These are phyloP conservation scores for Xenentodon cancila DNA, from an alignment of 2,797 vertebrate genomes.

Conservation along the genomic window DNA sequence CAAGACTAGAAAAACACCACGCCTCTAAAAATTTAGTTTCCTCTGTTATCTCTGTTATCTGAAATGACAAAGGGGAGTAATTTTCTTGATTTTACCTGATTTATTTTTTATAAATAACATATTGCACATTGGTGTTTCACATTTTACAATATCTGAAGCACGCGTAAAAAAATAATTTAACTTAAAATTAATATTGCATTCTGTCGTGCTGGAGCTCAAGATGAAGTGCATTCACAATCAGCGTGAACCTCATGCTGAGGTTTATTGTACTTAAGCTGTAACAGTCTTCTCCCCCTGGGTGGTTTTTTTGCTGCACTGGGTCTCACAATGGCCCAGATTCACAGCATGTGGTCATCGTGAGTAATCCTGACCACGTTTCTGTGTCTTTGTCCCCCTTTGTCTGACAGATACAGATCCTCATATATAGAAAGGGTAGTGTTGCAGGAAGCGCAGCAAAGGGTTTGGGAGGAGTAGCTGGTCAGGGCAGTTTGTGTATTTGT, in stretches of 20 bases:
- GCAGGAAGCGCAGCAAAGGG: constrained; percentile 87
- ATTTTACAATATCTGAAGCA: constrained; percentile 20
- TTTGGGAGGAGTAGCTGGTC: constrained; percentile 88
- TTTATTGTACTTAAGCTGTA: constrained; percentile 15
- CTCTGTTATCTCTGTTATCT: not conserved
- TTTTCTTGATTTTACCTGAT: not conserved
- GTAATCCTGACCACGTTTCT: constrained; percentile 25
- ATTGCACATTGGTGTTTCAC: constrained; percentile 10
- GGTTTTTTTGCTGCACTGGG: not conserved
- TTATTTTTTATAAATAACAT: constrained; percentile 4
- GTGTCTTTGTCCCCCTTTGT: constrained; percentile 15
- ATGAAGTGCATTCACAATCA: constrained; percentile 16
- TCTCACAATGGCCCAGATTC: constrained; percentile 20
- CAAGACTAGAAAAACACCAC: not conserved
- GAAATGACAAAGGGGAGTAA: constrained; percentile 11
- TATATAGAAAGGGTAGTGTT: constrained; percentile 92
- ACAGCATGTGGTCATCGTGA: constrained; percentile 30
- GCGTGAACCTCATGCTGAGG: constrained; percentile 5
- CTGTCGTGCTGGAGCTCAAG: not conserved
- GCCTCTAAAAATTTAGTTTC: not conserved
- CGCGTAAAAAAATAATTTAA: constrained; percentile 15
- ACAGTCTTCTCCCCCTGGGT: constrained; percentile 6
- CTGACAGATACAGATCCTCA: constrained; percentile 38
- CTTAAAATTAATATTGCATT: not conserved
- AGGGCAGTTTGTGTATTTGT: constrained; percentile 79